A percentile compares a stretch with the other conserved stretches of the same genome.
These are phyloP conservation scores for Lasioglossum baleicum DNA, from an alignment of 1,140 invertebrate species.

Conservation along the genomic window DNA sequence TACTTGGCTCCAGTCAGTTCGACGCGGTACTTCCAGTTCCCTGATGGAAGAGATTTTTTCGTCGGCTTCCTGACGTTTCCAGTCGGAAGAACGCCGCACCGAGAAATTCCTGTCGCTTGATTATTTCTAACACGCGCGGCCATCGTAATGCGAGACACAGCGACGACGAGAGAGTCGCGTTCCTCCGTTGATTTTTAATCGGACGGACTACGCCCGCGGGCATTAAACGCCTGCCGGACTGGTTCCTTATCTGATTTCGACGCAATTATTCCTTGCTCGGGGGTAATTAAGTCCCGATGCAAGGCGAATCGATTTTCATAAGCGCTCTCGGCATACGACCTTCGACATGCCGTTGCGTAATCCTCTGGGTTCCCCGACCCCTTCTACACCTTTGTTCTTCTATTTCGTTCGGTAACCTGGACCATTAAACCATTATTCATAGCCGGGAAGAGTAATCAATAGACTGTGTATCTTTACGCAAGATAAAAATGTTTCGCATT, in stretches of 20 bases:
- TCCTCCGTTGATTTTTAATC: slow-evolving; percentile 31
- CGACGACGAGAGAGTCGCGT: slow-evolving; percentile 14
- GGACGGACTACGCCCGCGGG: not conserved
- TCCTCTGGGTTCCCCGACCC: not conserved
- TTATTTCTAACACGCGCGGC: slow-evolving; percentile 7
- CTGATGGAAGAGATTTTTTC: not conserved
- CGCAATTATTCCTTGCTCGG: slow-evolving; percentile 47
- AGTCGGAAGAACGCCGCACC: not conserved
- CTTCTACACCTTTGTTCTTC: not conserved
- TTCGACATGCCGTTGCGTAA: slow-evolving; percentile 18
- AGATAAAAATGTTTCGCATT: too few species aligned
- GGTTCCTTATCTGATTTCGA: slow-evolving; percentile 45
- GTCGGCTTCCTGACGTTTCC: not conserved
- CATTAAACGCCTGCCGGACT: slow-evolving; percentile 17
- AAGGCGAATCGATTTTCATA: slow-evolving; percentile 41
- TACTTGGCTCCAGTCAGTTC: not conserved
- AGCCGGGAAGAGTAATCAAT: not conserved
- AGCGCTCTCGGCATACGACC: slow-evolving; percentile 12
- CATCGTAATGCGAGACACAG: slow-evolving; percentile 7
- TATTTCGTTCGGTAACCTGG: not conserved
- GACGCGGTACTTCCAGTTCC: not conserved
- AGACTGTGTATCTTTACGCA: too few species aligned
- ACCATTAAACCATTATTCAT: not conserved
- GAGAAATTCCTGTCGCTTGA: not conserved
- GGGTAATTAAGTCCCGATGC: slow-evolving; percentile 38